These are phyloP conservation scores for Meles meles DNA, from an alignment of 2,113 vertebrate genomes.

Conservation along the genomic window DNA sequence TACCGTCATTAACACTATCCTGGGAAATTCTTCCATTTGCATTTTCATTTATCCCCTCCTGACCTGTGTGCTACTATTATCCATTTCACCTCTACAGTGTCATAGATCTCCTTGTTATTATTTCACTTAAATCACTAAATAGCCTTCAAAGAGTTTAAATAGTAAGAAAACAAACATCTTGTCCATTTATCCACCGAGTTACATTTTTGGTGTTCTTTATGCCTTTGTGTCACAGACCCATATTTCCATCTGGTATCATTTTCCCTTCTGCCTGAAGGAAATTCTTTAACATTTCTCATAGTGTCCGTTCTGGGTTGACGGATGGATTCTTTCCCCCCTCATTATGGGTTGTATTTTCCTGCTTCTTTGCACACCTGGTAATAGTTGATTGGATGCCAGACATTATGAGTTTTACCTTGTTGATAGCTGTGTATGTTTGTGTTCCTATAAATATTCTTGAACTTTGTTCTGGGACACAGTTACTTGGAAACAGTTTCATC, in stretches of 20 bases:
- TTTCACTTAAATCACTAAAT: neutral
- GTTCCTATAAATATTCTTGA: slow-evolving; percentile 46
- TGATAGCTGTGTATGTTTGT: slow-evolving; percentile 1
- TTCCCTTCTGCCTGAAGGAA: slow-evolving; percentile 35
- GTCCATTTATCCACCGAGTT: neutral
- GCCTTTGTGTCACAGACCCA: neutral
- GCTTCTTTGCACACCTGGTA: slow-evolving; percentile 46
- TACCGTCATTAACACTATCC: neutral
- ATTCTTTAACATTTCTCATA: slow-evolving; percentile 3
- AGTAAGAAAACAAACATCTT: neutral
- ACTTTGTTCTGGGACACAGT: slow-evolving; percentile 20
- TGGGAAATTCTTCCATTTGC: neutral
- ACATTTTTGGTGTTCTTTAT: neutral
- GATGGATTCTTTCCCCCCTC: slow-evolving; percentile 17
- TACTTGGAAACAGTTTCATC: slow-evolving; percentile 33
- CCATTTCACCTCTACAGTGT: neutral
- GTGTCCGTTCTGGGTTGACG: slow-evolving; percentile 29
- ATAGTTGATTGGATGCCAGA: slow-evolving; percentile 42
- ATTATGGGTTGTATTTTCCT: slow-evolving; percentile 40
- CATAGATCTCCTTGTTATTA: neutral
- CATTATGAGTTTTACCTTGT: slow-evolving; percentile 22
- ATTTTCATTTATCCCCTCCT: neutral
- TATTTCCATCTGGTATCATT: slow-evolving; percentile 42
- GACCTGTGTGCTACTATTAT: neutral
- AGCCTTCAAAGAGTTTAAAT: slow-evolving; percentile 20